These are phyloP conservation scores for Geopemphigus sp. DNA, from an alignment of 1,140 invertebrate species.

Conservation along the genomic window DNA sequence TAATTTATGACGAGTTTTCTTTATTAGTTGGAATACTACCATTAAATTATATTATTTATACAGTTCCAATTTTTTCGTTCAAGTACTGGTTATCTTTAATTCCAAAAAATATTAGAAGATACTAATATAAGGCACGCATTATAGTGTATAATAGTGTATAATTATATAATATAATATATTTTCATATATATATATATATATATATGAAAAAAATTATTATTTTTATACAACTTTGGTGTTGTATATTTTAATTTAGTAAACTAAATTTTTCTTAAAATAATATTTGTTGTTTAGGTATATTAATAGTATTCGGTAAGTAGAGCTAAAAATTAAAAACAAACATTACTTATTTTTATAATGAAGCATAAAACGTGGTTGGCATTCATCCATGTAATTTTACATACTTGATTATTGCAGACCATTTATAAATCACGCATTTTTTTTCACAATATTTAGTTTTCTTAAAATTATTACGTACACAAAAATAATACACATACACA, in stretches of 20 bases:
- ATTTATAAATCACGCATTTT: slow-evolving; percentile 4
- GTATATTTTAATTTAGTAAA: background rate
- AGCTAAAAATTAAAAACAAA: background rate
- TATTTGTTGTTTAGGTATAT: background rate
- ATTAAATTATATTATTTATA: background rate
- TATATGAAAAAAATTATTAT: no score
- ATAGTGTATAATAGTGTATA: no score
- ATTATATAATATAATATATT: no score
- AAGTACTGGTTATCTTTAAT: no score
- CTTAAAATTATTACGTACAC: background rate
- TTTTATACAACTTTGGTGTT: no score
- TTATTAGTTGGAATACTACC: background rate
- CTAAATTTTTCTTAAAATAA: slow-evolving; percentile 1
- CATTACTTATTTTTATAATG: slow-evolving; percentile 8
- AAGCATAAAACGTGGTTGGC: slow-evolving; percentile 30
- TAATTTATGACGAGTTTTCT: background rate
- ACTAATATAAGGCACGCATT: no score
- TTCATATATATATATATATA: no score
- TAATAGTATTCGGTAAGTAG: slow-evolving; percentile 22
- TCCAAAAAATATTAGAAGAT: no score
- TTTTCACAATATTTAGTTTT: background rate
- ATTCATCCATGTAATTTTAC: slow-evolving; percentile 6
- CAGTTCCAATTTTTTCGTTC: no score
- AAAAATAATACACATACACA: no score
- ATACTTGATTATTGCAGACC: background rate